These are phyloP conservation scores for Mastomys natalensis DNA, from an alignment of 2,113 vertebrate species.

Conservation along the genomic window DNA sequence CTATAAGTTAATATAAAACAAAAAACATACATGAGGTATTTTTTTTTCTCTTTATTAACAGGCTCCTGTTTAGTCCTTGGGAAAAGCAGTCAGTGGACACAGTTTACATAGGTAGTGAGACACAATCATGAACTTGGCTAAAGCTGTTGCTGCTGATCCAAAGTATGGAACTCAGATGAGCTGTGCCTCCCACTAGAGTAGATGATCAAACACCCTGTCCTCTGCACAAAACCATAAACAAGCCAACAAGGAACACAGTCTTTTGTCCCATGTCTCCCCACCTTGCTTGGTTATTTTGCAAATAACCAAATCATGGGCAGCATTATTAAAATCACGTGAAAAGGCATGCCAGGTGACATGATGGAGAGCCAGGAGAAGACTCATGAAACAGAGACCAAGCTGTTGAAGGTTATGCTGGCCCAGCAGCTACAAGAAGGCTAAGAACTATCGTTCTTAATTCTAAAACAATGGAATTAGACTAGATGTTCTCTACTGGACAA, in stretches of 20 bases:
- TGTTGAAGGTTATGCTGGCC: not conserved
- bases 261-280: not conserved
- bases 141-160: not conserved
- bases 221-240: not conserved
- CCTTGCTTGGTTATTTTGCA: not conserved
- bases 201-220: not conserved
- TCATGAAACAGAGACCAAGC: not conserved
- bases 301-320: not conserved
- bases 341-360: not conserved
- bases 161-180: not conserved
- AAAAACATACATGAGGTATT: not conserved
- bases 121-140: not conserved
- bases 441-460: not conserved
- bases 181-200: fast-evolving
- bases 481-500: not conserved
- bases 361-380: not conserved
- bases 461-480: not conserved
- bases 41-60: not conserved
- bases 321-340: not conserved
- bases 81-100: not conserved
- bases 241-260: not conserved
- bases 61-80: not conserved
- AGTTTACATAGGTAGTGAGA: not conserved
- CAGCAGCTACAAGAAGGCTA: not conserved
- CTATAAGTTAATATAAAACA: not conserved